Base-by-base conservation (phyloP, 2,113 vertebrate genomes). In the Neolamprologus longior region DNA sequence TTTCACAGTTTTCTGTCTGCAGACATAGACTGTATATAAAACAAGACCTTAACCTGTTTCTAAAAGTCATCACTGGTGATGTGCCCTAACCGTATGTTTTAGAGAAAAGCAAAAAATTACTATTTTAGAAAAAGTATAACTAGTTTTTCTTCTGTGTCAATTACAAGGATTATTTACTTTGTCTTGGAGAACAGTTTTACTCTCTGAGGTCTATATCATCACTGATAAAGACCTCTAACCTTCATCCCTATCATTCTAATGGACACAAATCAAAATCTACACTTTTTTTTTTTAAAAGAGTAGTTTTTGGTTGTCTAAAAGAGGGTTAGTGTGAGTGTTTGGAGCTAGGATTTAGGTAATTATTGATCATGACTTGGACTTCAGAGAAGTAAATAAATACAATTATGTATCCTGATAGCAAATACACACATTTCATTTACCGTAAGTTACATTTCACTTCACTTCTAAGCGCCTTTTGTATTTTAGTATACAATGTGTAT, bases 11-110 rank as follows among this genome's bases (percentile, higher is more conserved):
- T 73, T 73, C 40, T 42, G 66, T 42, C 66, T 45, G 37, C 13
- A 71, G 37, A 71, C n/a, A 42, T 71, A 42, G 66, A 42, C 66
- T 71, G 66, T 71, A 71, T 6, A 71, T 71, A 42, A 71, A 42
- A 24, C 35, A 9, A 42, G 66, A 24, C 7, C n/a, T 13, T 24
- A 71, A 24, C 66, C n/a, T 14, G 35, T 42, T 24, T 40, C n/a
- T 71, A 42, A 71, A 71, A 71, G n/a, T 31, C 57, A 31, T 61
- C 26, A 6, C 14, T 61, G 57, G 26, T 17, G 57, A 61, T 61
- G 57, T 61, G 3, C 8, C 57, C 26, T 61, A 31, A 58, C 57
- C 1, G 1, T 58, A 58, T 15, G 55, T 58, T 40, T 68, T 68
- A 21, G 35, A 68, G 35, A 68, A 21, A 37, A 68, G 33, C 33